A percentile compares a stretch with the other conserved stretches of the same genome.
Conservation (phyloP, 2,888 invertebrate genomes). For the Phyllotreta striolata region DNA sequence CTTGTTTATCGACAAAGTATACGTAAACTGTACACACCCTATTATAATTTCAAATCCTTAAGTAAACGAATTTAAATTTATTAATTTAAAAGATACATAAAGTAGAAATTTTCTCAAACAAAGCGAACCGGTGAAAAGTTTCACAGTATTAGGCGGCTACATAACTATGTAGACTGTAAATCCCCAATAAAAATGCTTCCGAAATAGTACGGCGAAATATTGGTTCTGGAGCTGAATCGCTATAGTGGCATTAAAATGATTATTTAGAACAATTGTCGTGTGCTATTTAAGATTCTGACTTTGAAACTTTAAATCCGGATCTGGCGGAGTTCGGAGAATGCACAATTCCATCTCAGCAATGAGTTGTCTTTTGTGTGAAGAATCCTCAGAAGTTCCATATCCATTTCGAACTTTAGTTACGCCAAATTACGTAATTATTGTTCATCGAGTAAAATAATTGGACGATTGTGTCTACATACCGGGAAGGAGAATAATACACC, state of each 20-base stretch:
- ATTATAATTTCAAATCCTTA: too few relatives aligned
- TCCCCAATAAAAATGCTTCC: too few relatives aligned
- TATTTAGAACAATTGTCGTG: conserved; percentile 7
- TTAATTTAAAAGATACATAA: too few relatives aligned
- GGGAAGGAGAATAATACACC: conserved; percentile 24
- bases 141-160: too few relatives aligned
- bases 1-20: too few relatives aligned
- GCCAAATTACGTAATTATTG: conserved; percentile 36
- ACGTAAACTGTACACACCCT: too few relatives aligned
- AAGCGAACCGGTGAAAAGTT: too few relatives aligned
- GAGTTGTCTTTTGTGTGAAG: conserved; percentile 36
- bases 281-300: neutral
- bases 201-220: too few relatives aligned
- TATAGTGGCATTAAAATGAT: neutral
- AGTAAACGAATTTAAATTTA: too few relatives aligned
- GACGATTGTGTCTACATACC: conserved; percentile 31
- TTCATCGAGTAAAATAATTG: conserved; percentile 33
- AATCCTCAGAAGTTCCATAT: conserved; percentile 34
- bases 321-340: conserved; percentile 35
- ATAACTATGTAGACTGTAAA: too few relatives aligned
- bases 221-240: too few relatives aligned
- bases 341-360: conserved; percentile 35
- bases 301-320: conserved; percentile 21
- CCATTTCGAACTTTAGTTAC: conserved; percentile 34
- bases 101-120: too few relatives aligned